Percentiles rank a stretch among this genome's conserved stretches.
These are phyloP conservation scores for Argopecten irradians DNA, from an alignment of 1,140 invertebrate genomes.

Conservation along the genomic window DNA sequence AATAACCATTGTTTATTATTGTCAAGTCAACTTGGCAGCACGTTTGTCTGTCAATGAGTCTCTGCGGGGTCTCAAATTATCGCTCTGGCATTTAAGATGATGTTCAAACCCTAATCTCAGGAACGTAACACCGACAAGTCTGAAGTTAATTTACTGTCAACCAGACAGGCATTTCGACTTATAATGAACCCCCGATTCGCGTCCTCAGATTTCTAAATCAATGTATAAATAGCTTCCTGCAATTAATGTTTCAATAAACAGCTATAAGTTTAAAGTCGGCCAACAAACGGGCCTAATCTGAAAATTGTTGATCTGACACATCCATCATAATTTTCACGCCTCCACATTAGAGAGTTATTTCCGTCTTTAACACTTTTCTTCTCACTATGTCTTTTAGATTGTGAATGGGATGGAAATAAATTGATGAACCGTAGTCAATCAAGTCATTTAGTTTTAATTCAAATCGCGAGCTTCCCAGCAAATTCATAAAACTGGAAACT, in stretches of 20 bases:
- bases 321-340: slow-evolving; percentile 17
- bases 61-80: not conserved
- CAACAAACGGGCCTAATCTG: not conserved
- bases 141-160: not conserved
- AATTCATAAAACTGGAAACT: no score
- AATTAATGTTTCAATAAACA: not conserved
- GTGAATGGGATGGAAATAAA: not conserved
- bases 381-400: not conserved
- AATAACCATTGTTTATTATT: not conserved
- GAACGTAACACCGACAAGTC: not conserved
- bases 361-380: not conserved
- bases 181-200: not conserved
- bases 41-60: not conserved
- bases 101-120: not conserved
- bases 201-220: not conserved
- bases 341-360: slow-evolving; percentile 18
- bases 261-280: not conserved
- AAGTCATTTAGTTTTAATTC: not conserved
- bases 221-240: not conserved
- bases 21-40: not conserved
- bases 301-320: not conserved
- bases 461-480: no score
- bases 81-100: not conserved
- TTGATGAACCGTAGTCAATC: not conserved
- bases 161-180: not conserved